Evolutionary conservation across 2,113 vertebrate genomes (phyloP).

Genomic region (Rhodinocichla rosea): DNA sequence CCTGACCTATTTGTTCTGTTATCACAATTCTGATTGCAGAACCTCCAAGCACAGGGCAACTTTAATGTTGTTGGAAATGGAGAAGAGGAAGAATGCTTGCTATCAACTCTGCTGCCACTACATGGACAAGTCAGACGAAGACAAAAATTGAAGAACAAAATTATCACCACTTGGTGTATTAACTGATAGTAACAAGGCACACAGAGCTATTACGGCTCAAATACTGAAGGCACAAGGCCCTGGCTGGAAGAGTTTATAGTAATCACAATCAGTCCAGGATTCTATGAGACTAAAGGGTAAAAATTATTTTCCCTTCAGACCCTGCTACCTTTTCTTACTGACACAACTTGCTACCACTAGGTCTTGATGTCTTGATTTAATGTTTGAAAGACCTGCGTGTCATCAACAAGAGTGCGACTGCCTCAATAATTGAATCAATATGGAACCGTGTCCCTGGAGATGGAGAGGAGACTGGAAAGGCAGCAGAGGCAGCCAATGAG

Average conservation of each 20-base stretch:
- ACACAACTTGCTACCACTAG: neutral
- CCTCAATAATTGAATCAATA: neutral
- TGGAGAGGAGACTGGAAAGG: neutral
- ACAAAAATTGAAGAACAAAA: neutral
- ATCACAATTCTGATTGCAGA: neutral
- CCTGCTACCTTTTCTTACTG: neutral
- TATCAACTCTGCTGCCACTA: neutral
- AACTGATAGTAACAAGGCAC: neutral
- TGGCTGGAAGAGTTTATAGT: neutral
- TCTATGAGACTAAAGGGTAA: neutral
- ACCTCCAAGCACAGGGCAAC: neutral
- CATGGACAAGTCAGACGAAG: neutral
- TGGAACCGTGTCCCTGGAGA: neutral
- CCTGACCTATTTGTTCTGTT: neutral
- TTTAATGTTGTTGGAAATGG: neutral
- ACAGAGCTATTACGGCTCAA: neutral
- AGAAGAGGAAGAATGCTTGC: neutral
- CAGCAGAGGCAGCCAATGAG: neutral
- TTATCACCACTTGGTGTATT: neutral
- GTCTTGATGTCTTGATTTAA: neutral
- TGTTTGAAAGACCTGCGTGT: neutral
- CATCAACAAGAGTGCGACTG: neutral
- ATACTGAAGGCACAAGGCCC: neutral
- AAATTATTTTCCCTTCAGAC: neutral
- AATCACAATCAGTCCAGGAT: neutral